Evolutionary conservation across 2,888 invertebrate species (phyloP).

Genomic region (Apocheima hispidaria): DNA sequence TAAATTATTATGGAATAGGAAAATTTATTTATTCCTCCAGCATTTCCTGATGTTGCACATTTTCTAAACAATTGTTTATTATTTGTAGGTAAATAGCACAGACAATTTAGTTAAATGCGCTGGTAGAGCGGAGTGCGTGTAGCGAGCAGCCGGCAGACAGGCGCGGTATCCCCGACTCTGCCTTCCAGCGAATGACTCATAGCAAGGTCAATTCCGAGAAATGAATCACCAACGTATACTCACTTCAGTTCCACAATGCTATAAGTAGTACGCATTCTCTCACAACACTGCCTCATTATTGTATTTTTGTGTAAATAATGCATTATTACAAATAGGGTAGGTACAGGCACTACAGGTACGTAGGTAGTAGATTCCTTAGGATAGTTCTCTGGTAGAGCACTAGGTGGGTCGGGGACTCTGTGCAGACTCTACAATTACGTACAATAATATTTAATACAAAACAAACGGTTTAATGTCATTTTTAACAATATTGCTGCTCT

Average conservation of each 20-base stretch:
- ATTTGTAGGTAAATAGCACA: conserved; percentile 56
- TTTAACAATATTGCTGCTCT: too few relatives aligned
- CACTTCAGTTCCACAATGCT: conserved; percentile 82
- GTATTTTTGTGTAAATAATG: conserved; percentile 60
- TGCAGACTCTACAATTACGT: too few relatives aligned
- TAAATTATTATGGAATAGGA: conserved; percentile 54
- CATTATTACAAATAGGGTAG: conserved; percentile 10
- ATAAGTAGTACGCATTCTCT: conserved; percentile 79
- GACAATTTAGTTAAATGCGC: conserved; percentile 61
- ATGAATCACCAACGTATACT: conserved; percentile 85
- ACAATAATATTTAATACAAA: too few relatives aligned
- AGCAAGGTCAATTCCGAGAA: conserved; percentile 87
- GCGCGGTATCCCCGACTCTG: conserved; percentile 87
- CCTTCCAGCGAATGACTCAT: conserved; percentile 86
- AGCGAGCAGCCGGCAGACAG: conserved; percentile 84
- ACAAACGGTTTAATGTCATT: too few relatives aligned
- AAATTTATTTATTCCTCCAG: conserved; percentile 58
- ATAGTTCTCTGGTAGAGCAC: too few relatives aligned
- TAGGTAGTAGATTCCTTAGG: too few relatives aligned
- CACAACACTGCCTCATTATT: conserved; percentile 64
- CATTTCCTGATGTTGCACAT: conserved; percentile 65
- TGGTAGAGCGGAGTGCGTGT: conserved; percentile 75
- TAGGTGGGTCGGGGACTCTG: too few relatives aligned
- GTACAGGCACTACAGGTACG: background rate
- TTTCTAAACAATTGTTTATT: conserved; percentile 53